Percentiles rank a stretch among this genome's conserved stretches.
Conservation (phyloP, 2,113 vertebrate genomes). For the Damaliscus lunatus region DNA sequence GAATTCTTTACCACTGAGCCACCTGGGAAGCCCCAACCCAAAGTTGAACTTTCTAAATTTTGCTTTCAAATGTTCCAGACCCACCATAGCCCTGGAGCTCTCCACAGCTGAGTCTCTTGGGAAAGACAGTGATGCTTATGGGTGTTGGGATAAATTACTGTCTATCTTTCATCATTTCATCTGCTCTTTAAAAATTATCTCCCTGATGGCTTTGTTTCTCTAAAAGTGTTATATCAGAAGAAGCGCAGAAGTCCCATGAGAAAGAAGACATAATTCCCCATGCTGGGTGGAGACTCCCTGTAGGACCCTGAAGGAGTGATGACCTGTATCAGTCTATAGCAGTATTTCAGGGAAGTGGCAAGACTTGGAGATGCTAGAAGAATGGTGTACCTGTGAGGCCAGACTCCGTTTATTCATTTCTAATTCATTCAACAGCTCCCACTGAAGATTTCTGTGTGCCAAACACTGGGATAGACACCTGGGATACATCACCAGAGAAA, state of each 20-base stretch:
- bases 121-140: neutral
- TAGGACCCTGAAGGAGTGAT: fast-evolving
- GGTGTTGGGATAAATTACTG: neutral
- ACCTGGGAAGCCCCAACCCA: neutral
- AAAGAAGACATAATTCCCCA: neutral
- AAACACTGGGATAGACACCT: neutral
- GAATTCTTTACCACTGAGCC: neutral
- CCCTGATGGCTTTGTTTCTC: neutral
- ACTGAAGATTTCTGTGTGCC: neutral
- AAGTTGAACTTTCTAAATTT: neutral
- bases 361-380: neutral
- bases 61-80: neutral
- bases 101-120: neutral
- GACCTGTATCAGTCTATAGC: neutral
- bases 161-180: neutral
- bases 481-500: neutral
- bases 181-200: neutral
- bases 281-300: neutral
- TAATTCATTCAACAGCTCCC: neutral
- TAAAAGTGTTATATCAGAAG: neutral
- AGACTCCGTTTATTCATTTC: neutral
- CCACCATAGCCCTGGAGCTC: neutral
- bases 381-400: neutral
- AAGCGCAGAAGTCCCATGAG: neutral
- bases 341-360: neutral